Percentiles rank a stretch among this genome's conserved stretches.
Conservation (phyloP, 1,140 invertebrate species). For the Drosophila repleta region DNA sequence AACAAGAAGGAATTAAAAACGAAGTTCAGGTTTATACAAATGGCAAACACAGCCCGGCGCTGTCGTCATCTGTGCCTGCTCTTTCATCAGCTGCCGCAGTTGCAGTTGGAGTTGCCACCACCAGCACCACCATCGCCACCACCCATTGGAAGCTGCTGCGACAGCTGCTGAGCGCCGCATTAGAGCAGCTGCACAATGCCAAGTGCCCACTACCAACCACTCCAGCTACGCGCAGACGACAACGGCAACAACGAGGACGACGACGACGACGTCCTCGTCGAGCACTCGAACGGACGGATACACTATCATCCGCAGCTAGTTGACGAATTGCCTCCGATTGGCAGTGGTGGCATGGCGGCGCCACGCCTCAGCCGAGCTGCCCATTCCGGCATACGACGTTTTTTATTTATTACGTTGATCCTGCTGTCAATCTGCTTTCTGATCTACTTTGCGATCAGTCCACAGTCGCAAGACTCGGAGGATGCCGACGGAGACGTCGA, state of each 20-base stretch:
- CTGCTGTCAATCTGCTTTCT: conserved; percentile 22
- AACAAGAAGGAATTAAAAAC: background rate
- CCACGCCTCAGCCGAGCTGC: conserved; percentile 7
- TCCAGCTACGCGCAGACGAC: conserved; percentile 49
- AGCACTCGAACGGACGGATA: background rate
- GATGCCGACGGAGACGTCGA: conserved; percentile 42
- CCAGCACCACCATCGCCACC: background rate
- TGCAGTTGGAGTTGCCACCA: conserved; percentile 24
- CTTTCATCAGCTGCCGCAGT: conserved; percentile 15
- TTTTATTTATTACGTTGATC: conserved; percentile 22
- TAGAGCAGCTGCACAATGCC: conserved; percentile 53
- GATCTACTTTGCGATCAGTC: conserved; percentile 56
- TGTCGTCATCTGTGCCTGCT: conserved; percentile 30
- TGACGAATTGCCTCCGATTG: background rate
- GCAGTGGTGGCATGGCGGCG: conserved; percentile 10
- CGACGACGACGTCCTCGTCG: background rate
- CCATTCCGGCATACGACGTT: conserved; percentile 30
- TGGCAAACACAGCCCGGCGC: conserved; percentile 45
- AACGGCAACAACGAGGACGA: conserved; percentile 40
- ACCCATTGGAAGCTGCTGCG: conserved; percentile 5
- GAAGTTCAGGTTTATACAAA: conserved; percentile 40
- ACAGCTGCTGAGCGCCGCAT: conserved; percentile 1
- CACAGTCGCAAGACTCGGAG: conserved; percentile 41
- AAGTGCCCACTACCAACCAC: conserved; percentile 71
- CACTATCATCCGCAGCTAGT: conserved; percentile 33